Evolutionary conservation across 2,113 vertebrate genomes (phyloP).

Genomic region (Hippocampus zosterae): DNA sequence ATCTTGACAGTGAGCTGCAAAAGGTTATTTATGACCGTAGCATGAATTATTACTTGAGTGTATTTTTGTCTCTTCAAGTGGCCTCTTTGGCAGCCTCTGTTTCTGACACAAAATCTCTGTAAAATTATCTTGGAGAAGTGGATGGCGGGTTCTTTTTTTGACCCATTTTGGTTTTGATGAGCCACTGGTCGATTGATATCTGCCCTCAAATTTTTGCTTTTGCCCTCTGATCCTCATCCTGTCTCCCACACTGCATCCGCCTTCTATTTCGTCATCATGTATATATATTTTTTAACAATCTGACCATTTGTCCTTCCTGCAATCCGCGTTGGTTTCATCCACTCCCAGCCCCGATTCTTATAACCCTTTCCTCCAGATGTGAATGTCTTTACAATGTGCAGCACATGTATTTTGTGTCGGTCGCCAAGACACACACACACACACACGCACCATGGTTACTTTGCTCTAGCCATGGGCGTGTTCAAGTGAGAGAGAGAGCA

Average conservation of each 20-base stretch:
- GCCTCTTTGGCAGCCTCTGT: conserved; percentile 48
- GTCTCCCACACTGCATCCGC: conserved; percentile 18
- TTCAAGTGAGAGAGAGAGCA: conserved; percentile 50
- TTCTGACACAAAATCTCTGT: conserved; percentile 14
- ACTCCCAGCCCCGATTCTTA: conserved; percentile 43
- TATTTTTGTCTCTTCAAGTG: conserved; percentile 53
- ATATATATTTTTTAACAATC: conserved; percentile 29
- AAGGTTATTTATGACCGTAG: conserved; percentile 37
- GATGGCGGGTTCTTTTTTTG: conserved; percentile 26
- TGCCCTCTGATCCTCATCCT: conserved; percentile 16
- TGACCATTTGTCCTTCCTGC: conserved; percentile 30
- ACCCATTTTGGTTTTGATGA: conserved; percentile 29
- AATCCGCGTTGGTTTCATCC: conserved; percentile 43
- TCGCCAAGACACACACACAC: conserved; percentile 13
- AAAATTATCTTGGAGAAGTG: conserved; percentile 14
- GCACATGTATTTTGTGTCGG: conserved; percentile 64
- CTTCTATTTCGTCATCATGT: conserved; percentile 9
- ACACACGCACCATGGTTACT: conserved; percentile 36
- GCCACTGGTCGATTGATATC: background rate
- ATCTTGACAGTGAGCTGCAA: conserved; percentile 27
- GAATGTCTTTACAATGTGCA: conserved; percentile 72
- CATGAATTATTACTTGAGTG: conserved; percentile 52
- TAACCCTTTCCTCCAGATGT: conserved; percentile 72
- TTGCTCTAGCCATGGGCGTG: conserved; percentile 44
- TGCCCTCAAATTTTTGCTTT: background rate